Percentiles rank a stretch among this genome's conserved stretches.
Conservation (phyloP, 2,888 invertebrate genomes). For the Eudemis profundana region DNA sequence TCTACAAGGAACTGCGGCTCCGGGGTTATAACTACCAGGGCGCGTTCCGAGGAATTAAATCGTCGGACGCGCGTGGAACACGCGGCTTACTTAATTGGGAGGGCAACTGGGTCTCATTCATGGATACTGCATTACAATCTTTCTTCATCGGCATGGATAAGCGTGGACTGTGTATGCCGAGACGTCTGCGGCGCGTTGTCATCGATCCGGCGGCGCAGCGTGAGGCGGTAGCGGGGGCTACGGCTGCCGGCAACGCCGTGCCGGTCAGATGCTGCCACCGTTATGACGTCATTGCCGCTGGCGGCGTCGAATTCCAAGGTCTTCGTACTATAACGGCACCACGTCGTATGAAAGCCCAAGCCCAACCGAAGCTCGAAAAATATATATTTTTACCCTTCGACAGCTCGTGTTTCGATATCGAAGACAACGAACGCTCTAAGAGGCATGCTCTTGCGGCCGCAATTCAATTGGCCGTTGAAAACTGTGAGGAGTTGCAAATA, state of each 20-base stretch:
- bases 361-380: constrained; percentile 92
- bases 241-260: constrained; percentile 61
- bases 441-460: constrained; percentile 87
- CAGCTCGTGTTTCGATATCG: constrained; percentile 74
- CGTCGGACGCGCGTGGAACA: constrained; percentile 89
- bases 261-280: constrained; percentile 89
- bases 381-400: constrained; percentile 93
- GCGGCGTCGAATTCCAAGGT: constrained; percentile 95
- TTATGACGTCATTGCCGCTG: constrained; percentile 90
- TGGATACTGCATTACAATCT: constrained; percentile 98
- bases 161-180: constrained; percentile 94
- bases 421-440: constrained; percentile 86
- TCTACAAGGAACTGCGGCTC: constrained; percentile 94
- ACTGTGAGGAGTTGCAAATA: constrained; percentile 85
- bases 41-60: constrained; percentile 91
- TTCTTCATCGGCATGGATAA: constrained; percentile 91
- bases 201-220: constrained; percentile 92
- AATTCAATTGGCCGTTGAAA: not conserved
- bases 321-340: constrained; percentile 95
- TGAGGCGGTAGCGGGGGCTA: constrained; percentile 56
- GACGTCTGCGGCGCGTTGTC: constrained; percentile 91
- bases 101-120: constrained; percentile 96
- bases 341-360: constrained; percentile 90
- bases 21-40: constrained; percentile 95
- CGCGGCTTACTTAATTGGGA: constrained; percentile 93